Percentiles rank a stretch among this genome's conserved stretches.
Conservation (phyloP, 2,113 vertebrate genomes). For the Dendrocopos noguchii region DNA sequence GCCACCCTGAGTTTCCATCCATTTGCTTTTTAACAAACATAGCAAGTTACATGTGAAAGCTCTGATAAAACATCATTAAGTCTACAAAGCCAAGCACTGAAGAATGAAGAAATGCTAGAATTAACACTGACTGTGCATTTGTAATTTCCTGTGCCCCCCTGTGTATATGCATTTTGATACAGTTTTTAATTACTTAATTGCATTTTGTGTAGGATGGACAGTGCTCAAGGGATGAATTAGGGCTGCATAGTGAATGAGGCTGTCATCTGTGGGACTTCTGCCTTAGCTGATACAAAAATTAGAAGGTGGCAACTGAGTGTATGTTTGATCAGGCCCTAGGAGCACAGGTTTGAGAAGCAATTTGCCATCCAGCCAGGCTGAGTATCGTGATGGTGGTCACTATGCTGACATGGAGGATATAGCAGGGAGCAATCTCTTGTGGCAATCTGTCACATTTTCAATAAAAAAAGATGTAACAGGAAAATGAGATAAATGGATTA, state of each 20-base stretch:
- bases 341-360: neutral
- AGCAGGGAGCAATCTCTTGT: neutral
- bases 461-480: neutral
- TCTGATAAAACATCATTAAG: neutral
- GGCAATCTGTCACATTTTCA: neutral
- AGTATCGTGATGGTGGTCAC: neutral
- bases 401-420: rapidly evolving
- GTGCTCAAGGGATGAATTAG: neutral
- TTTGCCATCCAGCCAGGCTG: neutral
- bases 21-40: neutral
- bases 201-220: neutral
- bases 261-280: neutral
- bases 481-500: neutral
- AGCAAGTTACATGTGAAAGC: neutral
- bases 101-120: conserved; percentile 18
- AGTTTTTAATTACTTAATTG: conserved; percentile 27
- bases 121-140: neutral
- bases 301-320: neutral
- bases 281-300: neutral
- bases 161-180: neutral
- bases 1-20: neutral
- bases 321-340: neutral
- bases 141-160: neutral
- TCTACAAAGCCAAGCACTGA: neutral
- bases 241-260: neutral